phyloP scores from a whole-genome alignment of 2,113 vertebrate genomes.

The Pleuronectes platessa region DNA sequence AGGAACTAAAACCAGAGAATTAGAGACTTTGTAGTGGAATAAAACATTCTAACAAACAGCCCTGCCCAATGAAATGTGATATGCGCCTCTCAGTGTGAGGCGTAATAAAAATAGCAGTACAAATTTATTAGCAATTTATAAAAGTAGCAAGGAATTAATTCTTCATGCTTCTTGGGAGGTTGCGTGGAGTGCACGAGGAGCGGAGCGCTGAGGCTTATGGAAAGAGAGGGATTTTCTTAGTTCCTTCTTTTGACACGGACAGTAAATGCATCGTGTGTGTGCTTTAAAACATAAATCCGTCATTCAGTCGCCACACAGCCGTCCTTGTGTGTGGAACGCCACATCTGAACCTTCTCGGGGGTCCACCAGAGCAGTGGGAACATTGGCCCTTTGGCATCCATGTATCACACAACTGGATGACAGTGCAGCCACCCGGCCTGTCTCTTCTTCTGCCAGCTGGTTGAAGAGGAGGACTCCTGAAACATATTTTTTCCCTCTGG shows the following conservation, averaged over 20 bases:
- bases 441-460: no score
- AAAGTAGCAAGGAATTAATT: conserved; percentile 80
- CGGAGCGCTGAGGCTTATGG: conserved; percentile 29
- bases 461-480: no score
- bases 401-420: conserved; percentile 9
- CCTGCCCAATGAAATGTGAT: conserved; percentile 75
- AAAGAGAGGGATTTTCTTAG: background rate
- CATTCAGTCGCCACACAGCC: background rate
- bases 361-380: background rate
- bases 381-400: conserved; percentile 1
- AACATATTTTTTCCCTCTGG: no score
- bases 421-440: background rate
- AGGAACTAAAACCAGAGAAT: conserved; percentile 57
- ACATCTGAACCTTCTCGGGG: background rate
- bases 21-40: conserved; percentile 75
- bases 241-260: conserved; percentile 2
- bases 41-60: conserved; percentile 82
- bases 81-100: conserved; percentile 73
- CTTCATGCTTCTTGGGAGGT: conserved; percentile 55
- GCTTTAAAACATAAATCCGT: conserved; percentile 7
- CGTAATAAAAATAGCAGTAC: conserved; percentile 74
- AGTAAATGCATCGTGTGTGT: background rate
- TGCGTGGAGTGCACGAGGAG: conserved; percentile 62
- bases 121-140: conserved; percentile 80
- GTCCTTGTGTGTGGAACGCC: background rate